These are phyloP conservation scores for Hedychridium roseum DNA, from an alignment of 2,888 invertebrate species.

Conservation along the genomic window DNA sequence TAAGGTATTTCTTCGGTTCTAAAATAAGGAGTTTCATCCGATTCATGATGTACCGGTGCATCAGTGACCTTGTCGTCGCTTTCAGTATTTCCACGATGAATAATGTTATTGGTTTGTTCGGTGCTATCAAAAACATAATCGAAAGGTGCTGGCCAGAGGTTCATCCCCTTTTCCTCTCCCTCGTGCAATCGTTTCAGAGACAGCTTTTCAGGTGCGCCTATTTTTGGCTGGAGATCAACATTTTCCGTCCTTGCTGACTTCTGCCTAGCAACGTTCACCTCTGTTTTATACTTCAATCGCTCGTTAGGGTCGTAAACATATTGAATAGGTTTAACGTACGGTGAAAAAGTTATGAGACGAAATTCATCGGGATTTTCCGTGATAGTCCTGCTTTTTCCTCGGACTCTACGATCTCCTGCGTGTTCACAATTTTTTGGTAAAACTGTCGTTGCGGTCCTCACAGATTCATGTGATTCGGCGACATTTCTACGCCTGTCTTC, in stretches of 20 bases:
- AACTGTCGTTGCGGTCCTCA: no score
- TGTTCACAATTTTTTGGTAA: no score
- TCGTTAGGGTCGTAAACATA: constrained; percentile 40
- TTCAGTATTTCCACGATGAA: constrained; percentile 4
- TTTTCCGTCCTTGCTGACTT: constrained; percentile 12
- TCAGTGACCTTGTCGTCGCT: constrained; percentile 7
- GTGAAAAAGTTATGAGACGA: no score
- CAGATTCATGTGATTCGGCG: no score
- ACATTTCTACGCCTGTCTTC: no score
- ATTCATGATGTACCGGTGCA: constrained; percentile 19
- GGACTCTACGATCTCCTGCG: no score
- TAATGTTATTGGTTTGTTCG: constrained; percentile 29
- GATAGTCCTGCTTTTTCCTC: no score
- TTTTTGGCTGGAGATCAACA: constrained; percentile 20
- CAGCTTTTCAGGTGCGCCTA: constrained; percentile 29
- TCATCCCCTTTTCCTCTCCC: constrained; percentile 41
- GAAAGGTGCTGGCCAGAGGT: constrained; percentile 52
- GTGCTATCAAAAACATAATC: constrained; percentile 49
- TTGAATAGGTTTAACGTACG: constrained; percentile 47
- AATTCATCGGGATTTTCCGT: no score
- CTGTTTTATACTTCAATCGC: no score
- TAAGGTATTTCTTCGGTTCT: no score
- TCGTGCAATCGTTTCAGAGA: constrained; percentile 39
- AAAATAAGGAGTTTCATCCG: no score
- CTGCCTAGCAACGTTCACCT: constrained; percentile 2